A percentile compares a stretch with the other conserved stretches of the same genome.
Evolutionary conservation across 2,113 vertebrate species (phyloP).

Genomic region (Zootoca vivipara): DNA sequence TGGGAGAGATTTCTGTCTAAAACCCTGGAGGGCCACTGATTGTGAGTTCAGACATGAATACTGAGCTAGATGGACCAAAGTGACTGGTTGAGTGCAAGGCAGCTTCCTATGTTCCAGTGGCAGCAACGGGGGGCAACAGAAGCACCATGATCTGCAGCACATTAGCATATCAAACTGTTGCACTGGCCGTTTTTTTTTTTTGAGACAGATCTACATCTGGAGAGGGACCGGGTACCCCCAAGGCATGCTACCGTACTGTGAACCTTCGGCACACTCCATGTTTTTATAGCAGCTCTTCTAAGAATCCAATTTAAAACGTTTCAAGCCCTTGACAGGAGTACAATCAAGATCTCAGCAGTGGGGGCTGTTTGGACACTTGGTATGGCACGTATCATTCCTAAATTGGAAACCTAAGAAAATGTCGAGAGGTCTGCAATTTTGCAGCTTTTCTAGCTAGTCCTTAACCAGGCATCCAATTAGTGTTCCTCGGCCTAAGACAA

Average conservation of each 20-base stretch:
- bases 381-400: background rate
- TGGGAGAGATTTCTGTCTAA: too few relatives aligned
- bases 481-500: constrained; percentile 21
- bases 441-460: background rate
- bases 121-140: background rate
- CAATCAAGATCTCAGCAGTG: background rate
- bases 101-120: background rate
- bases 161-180: background rate
- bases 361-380: background rate
- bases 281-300: background rate
- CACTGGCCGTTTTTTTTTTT: background rate
- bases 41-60: too few relatives aligned
- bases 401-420: constrained; percentile 18
- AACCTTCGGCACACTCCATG: background rate
- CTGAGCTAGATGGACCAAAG: too few relatives aligned
- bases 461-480: constrained; percentile 38
- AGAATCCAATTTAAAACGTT: constrained; percentile 20
- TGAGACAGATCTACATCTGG: background rate
- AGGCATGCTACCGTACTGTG: background rate
- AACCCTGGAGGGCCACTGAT: too few relatives aligned
- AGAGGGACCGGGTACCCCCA: background rate
- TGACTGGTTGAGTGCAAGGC: too few relatives aligned
- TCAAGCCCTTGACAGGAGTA: background rate
- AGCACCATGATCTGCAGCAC: background rate
- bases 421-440: constrained; percentile 17